Conservation (phyloP, 2,888 invertebrate species). For the Vanessa cardui region DNA sequence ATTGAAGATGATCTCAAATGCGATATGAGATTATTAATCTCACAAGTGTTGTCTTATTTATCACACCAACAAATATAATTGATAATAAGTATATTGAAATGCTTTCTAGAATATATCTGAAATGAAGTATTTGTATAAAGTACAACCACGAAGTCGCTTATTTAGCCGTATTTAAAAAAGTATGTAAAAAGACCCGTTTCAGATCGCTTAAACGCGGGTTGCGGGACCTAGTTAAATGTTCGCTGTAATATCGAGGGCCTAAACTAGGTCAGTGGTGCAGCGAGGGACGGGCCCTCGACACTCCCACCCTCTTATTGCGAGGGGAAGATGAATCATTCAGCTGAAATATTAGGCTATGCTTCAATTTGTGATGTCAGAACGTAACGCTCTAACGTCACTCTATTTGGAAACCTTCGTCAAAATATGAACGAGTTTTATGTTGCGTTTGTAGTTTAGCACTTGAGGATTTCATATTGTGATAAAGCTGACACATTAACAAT, state of each 20-base stretch:
- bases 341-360: conserved; percentile 26
- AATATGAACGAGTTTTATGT: background rate
- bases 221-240: conserved; percentile 34
- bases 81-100: background rate
- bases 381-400: background rate
- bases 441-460: conserved; percentile 2
- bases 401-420: too few species aligned
- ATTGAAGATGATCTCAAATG: conserved; percentile 26
- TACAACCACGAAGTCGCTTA: background rate
- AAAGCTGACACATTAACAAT: conserved; percentile 1
- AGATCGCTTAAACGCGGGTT: conserved; percentile 24
- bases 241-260: conserved; percentile 48
- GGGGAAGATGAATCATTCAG: conserved; percentile 43
- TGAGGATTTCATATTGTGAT: conserved; percentile 22
- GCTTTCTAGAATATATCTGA: background rate
- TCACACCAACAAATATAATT: conserved; percentile 5
- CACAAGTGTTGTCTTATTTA: background rate
- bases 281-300: conserved; percentile 56
- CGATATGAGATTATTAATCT: conserved; percentile 16
- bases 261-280: conserved; percentile 78
- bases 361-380: background rate
- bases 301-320: conserved; percentile 42
- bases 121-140: background rate
- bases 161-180: background rate
- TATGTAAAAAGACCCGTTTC: background rate